phyloP scores from a whole-genome alignment of 2,888 invertebrate genomes.

The Lomographa bimaculata region DNA sequence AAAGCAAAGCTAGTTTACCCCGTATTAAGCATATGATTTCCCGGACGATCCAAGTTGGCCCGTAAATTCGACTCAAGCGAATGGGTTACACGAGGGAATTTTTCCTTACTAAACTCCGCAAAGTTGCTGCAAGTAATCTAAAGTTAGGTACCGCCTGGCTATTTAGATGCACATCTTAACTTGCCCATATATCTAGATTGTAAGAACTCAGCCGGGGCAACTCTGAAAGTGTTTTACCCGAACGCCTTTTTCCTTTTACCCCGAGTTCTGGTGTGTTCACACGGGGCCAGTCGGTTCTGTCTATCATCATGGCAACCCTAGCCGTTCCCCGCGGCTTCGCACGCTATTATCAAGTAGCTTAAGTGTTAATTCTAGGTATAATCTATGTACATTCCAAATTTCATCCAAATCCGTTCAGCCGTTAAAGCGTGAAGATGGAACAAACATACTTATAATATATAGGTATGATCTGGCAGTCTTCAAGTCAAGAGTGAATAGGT shows the following conservation, averaged over 20 bases:
- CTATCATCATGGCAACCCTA: too few species aligned
- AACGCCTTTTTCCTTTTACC: constrained; percentile 13
- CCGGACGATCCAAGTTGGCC: constrained; percentile 58
- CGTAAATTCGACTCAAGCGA: constrained; percentile 73
- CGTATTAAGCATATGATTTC: constrained; percentile 44
- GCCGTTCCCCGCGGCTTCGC: too few species aligned
- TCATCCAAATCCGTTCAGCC: too few species aligned
- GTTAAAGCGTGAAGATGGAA: neutral
- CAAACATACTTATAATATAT: constrained; percentile 1
- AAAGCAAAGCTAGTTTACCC: constrained; percentile 34
- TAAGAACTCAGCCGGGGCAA: constrained; percentile 45
- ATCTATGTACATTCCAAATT: too few species aligned
- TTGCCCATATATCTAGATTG: constrained; percentile 81
- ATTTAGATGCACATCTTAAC: constrained; percentile 84
- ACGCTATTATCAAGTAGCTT: too few species aligned
- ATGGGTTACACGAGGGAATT: constrained; percentile 69
- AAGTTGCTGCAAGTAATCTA: constrained; percentile 82
- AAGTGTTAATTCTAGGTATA: too few species aligned
- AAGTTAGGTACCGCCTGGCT: constrained; percentile 80
- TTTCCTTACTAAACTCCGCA: constrained; percentile 46
- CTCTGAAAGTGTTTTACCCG: constrained; percentile 56
- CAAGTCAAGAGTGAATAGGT: too few species aligned
- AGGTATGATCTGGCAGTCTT: too few species aligned
- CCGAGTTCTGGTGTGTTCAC: too few species aligned
- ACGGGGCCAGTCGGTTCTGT: too few species aligned